A percentile compares a stretch with the other conserved stretches of the same genome.
Conservation (phyloP, 2,797 vertebrate genomes). For the Sebastes reedi region DNA sequence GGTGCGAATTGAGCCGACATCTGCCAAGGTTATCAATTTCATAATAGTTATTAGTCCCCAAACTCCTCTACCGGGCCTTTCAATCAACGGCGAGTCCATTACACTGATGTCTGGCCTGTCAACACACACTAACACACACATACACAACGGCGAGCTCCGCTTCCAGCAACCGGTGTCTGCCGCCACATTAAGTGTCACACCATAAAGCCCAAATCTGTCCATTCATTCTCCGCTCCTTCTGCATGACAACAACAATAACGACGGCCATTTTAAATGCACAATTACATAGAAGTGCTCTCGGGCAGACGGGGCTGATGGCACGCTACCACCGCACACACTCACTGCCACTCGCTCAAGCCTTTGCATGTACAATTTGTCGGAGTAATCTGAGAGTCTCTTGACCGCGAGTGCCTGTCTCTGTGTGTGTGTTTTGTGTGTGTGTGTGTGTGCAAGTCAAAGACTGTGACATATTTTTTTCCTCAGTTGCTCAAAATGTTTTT, state of each 20-base stretch:
- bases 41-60: slow-evolving; percentile 72
- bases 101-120: slow-evolving; percentile 60
- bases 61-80: slow-evolving; percentile 58
- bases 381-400: slow-evolving; percentile 42
- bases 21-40: slow-evolving; percentile 76
- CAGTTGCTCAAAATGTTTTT: not conserved
- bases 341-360: slow-evolving; percentile 11
- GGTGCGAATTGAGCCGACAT: slow-evolving; percentile 55
- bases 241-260: slow-evolving; percentile 63
- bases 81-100: slow-evolving; percentile 64
- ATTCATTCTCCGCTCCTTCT: slow-evolving; percentile 57
- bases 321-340: not conserved
- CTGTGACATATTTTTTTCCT: not conserved
- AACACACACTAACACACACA: slow-evolving; percentile 35
- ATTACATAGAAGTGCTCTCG: slow-evolving; percentile 56
- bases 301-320: slow-evolving; percentile 50
- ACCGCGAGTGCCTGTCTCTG: slow-evolving; percentile 1
- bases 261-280: slow-evolving; percentile 55
- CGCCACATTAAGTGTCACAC: slow-evolving; percentile 51
- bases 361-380: slow-evolving; percentile 40
- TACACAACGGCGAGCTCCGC: slow-evolving; percentile 40
- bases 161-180: slow-evolving; percentile 67
- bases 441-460: not conserved
- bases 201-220: slow-evolving; percentile 68
- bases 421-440: not conserved